phyloP scores from a whole-genome alignment of 2,888 invertebrate genomes.

The Cyrtodaria siliqua region DNA sequence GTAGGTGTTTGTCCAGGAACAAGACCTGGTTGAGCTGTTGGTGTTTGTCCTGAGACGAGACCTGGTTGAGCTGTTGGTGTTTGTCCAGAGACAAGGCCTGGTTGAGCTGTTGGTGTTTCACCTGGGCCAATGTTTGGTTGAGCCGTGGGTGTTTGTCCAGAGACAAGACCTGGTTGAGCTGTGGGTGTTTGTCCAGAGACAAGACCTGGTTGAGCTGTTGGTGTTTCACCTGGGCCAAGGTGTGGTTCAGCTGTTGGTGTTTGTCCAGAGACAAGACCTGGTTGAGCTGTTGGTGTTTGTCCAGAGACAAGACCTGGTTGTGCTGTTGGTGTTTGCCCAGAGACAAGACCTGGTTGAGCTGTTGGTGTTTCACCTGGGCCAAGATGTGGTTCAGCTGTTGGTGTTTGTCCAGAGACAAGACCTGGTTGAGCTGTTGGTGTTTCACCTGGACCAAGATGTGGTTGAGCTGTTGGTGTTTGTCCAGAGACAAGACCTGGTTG shows the following conservation, averaged over 20 bases:
- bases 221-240: conserved; percentile 30
- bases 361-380: conserved; percentile 49
- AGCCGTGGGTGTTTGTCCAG: conserved; percentile 42
- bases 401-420: conserved; percentile 32
- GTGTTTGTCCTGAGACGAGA: conserved; percentile 14
- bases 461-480: background rate
- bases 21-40: conserved; percentile 35
- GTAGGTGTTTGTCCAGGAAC: conserved; percentile 28
- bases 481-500: conserved; percentile 43
- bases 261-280: conserved; percentile 28
- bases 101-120: conserved; percentile 40
- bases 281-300: conserved; percentile 55
- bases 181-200: conserved; percentile 38
- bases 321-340: conserved; percentile 44
- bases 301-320: conserved; percentile 32
- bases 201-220: conserved; percentile 46
- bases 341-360: conserved; percentile 31
- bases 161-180: conserved; percentile 36
- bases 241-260: conserved; percentile 55
- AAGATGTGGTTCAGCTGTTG: conserved; percentile 46
- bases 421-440: too few relatives aligned
- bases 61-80: conserved; percentile 44
- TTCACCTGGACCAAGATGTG: too few relatives aligned
- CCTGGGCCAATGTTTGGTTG: conserved; percentile 33
- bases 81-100: conserved; percentile 28